Conservation (phyloP, 2,113 vertebrate species). For the Strigops habroptila region DNA sequence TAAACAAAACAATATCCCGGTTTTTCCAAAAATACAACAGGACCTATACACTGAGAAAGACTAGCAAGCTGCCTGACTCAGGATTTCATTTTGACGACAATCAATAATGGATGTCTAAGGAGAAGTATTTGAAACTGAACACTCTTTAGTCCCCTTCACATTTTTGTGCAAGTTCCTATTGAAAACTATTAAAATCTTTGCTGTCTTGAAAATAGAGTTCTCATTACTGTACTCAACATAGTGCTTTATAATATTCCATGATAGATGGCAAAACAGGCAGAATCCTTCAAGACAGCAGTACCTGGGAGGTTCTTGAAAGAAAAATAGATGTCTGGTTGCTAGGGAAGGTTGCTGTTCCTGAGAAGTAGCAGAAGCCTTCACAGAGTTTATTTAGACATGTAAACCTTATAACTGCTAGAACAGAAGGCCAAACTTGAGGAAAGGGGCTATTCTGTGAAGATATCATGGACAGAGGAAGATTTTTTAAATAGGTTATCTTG, state of each 20-base stretch:
- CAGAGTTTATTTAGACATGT: neutral
- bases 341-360: neutral
- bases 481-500: neutral
- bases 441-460: neutral
- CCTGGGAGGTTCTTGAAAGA: neutral
- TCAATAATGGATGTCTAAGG: neutral
- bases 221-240: neutral
- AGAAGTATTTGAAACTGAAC: neutral
- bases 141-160: neutral
- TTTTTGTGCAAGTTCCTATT: neutral
- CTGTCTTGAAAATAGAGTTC: neutral
- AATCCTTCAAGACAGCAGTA: neutral
- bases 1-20: neutral
- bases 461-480: neutral
- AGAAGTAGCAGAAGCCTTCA: neutral
- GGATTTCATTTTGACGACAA: neutral
- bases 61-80: accelerated
- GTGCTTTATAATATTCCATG: neutral
- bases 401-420: neutral
- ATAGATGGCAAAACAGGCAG: neutral
- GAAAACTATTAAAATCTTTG: neutral
- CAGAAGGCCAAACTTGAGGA: neutral
- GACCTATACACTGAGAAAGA: accelerated
- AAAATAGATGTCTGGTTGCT: neutral
- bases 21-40: neutral